A percentile compares a stretch with the other conserved stretches of the same genome.
Evolutionary conservation across 2,113 vertebrate species (phyloP).

Genomic region (Raja brachyura): DNA sequence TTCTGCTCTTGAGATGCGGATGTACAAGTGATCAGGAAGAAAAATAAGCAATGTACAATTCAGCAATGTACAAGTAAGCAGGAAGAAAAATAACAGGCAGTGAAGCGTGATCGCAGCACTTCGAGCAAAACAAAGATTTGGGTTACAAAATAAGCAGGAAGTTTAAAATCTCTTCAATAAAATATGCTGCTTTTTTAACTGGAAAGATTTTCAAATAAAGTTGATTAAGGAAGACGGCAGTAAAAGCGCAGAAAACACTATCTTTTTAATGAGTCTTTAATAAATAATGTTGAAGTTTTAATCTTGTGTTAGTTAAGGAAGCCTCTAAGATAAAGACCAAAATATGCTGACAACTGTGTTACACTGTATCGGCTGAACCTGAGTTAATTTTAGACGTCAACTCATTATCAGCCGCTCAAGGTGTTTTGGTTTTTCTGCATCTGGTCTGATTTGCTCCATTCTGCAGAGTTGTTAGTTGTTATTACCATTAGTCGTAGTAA

Average conservation of each 20-base stretch:
- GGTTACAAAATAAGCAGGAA: not conserved
- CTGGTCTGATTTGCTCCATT: not conserved
- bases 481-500: no score
- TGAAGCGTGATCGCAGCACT: not conserved
- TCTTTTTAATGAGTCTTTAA: not conserved
- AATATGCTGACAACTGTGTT: not conserved
- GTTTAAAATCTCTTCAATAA: not conserved
- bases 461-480: no score
- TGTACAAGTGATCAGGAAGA: not conserved
- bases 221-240: not conserved
- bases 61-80: not conserved
- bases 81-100: not conserved
- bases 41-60: not conserved
- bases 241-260: not conserved
- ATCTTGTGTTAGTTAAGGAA: not conserved
- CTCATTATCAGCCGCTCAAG: not conserved
- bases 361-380: not conserved
- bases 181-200: not conserved
- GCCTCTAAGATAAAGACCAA: not conserved
- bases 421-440: not conserved
- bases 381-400: not conserved
- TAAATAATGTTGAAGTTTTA: constrained; percentile 7
- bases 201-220: constrained; percentile 2
- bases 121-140: not conserved
- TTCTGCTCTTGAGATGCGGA: not conserved